A percentile compares a stretch with the other conserved stretches of the same genome.
These are phyloP conservation scores for Cryptosula pallasiana DNA, from an alignment of 2,888 invertebrate species.

Conservation along the genomic window DNA sequence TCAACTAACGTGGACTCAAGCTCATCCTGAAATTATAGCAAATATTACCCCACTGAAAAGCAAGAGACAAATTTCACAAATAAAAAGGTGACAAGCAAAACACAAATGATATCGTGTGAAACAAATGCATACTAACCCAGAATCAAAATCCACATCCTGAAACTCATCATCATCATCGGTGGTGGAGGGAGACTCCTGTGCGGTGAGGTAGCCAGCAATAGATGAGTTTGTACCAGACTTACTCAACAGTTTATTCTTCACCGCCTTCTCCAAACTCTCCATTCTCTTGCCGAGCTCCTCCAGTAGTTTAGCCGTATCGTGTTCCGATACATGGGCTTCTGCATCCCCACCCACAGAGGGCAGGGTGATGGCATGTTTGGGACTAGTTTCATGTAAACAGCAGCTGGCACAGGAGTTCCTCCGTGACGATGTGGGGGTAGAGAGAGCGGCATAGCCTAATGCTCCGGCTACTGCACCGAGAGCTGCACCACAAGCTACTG, in stretches of 20 bases:
- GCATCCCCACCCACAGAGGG: background rate
- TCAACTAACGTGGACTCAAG: too few species aligned
- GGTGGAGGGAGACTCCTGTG: background rate
- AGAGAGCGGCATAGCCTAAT: background rate
- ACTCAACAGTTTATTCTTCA: background rate
- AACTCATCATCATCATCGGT: slow-evolving; percentile 1
- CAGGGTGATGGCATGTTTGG: background rate
- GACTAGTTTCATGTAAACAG: background rate
- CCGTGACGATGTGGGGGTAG: background rate
- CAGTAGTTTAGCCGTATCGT: background rate
- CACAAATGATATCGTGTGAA: too few species aligned
- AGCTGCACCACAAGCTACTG: slow-evolving; percentile 9
- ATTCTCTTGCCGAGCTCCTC: background rate
- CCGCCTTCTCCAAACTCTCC: background rate
- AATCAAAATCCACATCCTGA: background rate
- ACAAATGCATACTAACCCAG: background rate
- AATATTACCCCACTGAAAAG: too few species aligned
- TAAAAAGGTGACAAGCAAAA: too few species aligned
- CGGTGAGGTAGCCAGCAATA: background rate
- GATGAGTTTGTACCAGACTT: slow-evolving; percentile 16
- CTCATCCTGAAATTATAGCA: too few species aligned
- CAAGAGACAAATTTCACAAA: too few species aligned
- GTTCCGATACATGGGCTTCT: background rate
- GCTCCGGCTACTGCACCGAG: slow-evolving; percentile 11
- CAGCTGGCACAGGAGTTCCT: background rate